Evolutionary conservation across 1,140 invertebrate genomes (phyloP), one percentile per base, ranked within the genome.

Genomic region (Heliconius melpomene): DNA sequence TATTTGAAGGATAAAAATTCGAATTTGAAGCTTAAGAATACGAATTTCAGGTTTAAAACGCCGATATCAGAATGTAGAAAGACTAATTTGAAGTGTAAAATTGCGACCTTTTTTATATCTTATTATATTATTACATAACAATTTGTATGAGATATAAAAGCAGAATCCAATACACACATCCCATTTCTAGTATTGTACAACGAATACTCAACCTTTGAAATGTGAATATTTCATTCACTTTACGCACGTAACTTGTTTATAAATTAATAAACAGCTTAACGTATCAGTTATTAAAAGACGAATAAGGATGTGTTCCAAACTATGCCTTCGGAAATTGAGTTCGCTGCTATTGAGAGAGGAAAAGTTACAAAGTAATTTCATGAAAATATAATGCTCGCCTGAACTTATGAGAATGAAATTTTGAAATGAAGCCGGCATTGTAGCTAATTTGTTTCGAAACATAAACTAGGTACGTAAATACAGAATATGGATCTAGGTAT

Each of bases 281-380:
- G 83, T 89, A 85, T 85, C 87, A 85, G 83, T 85, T 89, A 90
- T 88, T 88, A 87, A 89, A 86, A 88, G 78, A 85, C 81, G 86
- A 89, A 72, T 85, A 88, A 90, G 87, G 89, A 87, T 88, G 84
- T 89, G 86, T 90, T 90, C 77, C 80, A 87, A 91, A 90, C 89
- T 93, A 91, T 91, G 87, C 88, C 85, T 91, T 87, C 86, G 85
- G 84, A 90, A 88, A 92, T 91, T 87, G 87, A 91, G 88, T 88
- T 89, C 85, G 83, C 79, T 86, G 89, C 85, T 90, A 92, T 92
- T 87, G 88, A 88, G 87, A 88, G 84, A 85, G 88, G 89, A 91
- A 92, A 92, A 94, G 89, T 94, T 93, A 79, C 87, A 88, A 91
- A 92, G 90, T 90, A 90, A 91, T 94, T 93, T 89, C 86, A 87